Conservation (phyloP, 2,113 vertebrate species). For the Pantherophis guttatus region DNA sequence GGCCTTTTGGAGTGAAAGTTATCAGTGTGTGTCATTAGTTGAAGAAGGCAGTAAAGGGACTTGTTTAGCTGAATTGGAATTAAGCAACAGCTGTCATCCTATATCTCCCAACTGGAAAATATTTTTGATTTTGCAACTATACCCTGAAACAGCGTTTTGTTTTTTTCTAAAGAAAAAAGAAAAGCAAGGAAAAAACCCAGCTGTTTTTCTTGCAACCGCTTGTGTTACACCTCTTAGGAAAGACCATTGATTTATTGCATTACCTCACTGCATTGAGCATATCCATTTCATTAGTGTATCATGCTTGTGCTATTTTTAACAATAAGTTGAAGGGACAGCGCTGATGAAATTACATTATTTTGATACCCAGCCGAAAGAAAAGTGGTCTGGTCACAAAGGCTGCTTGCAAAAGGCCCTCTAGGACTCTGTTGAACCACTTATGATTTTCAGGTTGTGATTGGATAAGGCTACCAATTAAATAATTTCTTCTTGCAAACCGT, state of each 20-base stretch:
- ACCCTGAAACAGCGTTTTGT: neutral
- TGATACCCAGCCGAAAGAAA: constrained; percentile 57
- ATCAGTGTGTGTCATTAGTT: neutral
- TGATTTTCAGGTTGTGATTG: neutral
- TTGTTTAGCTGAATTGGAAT: neutral
- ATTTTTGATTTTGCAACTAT: neutral
- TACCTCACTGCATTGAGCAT: constrained; percentile 61
- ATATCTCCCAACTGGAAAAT: neutral
- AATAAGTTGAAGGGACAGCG: constrained; percentile 54
- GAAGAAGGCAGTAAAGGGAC: neutral
- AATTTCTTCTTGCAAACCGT: neutral
- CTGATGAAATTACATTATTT: constrained; percentile 70
- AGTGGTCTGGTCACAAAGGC: constrained; percentile 32
- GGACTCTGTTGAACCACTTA: constrained; percentile 35
- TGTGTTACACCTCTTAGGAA: constrained; percentile 28
- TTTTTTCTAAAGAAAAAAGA: neutral
- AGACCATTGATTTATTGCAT: constrained; percentile 40
- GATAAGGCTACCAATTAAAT: neutral
- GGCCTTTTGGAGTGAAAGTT: neutral
- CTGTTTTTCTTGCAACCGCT: constrained; percentile 29
- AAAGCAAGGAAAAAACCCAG: constrained; percentile 23
- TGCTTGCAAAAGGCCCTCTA: neutral
- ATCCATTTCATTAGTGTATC: constrained; percentile 68
- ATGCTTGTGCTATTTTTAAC: constrained; percentile 61
- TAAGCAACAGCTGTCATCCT: neutral